Evolutionary conservation across 2,113 vertebrate species (phyloP).

Genomic region (Brachyhypopomus occidentalis): DNA sequence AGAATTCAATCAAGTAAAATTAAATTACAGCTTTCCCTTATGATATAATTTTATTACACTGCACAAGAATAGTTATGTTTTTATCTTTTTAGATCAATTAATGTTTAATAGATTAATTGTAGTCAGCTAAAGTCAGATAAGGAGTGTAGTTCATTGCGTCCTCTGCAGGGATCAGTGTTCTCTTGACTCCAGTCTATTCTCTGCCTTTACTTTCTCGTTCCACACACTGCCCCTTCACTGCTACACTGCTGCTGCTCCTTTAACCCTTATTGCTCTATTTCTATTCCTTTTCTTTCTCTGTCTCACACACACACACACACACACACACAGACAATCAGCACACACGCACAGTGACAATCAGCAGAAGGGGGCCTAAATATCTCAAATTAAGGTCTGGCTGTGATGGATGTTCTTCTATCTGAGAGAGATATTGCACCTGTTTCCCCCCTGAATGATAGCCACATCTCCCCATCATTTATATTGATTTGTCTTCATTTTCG

Average conservation of each 20-base stretch:
- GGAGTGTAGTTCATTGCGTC: not conserved
- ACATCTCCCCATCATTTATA: constrained; percentile 72
- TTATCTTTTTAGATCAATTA: not conserved
- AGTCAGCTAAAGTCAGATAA: not conserved
- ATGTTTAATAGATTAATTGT: not conserved
- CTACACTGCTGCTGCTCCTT: constrained; percentile 2
- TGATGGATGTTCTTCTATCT: constrained; percentile 74
- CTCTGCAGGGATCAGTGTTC: not conserved
- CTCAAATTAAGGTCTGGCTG: constrained; percentile 72
- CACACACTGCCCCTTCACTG: not conserved
- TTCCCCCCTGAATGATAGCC: constrained; percentile 68
- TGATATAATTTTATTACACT: not conserved
- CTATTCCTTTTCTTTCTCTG: not conserved
- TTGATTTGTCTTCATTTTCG: constrained; percentile 67
- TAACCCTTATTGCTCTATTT: constrained; percentile 27
- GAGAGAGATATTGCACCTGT: constrained; percentile 71
- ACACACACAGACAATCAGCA: constrained; percentile 8
- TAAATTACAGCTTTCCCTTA: not conserved
- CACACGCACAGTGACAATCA: constrained; percentile 61
- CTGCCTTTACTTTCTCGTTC: not conserved
- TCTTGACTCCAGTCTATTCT: not conserved
- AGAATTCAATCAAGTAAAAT: not conserved
- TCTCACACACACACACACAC: constrained; percentile 17
- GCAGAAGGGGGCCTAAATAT: constrained; percentile 71
- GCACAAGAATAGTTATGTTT: too few species aligned